These are phyloP conservation scores for Onthophagus sagittarius DNA, from an alignment of 2,888 invertebrate genomes.

Conservation along the genomic window DNA sequence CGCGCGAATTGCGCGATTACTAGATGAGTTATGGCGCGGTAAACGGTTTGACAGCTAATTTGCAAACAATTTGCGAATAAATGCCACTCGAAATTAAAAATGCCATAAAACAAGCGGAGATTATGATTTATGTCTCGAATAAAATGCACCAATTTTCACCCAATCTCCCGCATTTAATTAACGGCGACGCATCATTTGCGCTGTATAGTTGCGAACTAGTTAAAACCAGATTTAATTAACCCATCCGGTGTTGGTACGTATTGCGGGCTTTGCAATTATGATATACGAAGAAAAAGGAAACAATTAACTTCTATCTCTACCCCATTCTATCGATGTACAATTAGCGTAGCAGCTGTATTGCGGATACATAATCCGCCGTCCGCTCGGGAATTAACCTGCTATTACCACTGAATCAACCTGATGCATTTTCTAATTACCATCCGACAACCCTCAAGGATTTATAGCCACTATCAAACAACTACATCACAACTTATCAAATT, in stretches of 20 bases:
- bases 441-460: constrained; percentile 29
- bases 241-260: background rate
- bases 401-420: constrained; percentile 33
- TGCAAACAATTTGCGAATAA: background rate
- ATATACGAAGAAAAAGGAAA: background rate
- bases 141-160: background rate
- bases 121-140: background rate
- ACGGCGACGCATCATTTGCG: background rate
- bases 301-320: background rate
- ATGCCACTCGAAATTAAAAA: background rate
- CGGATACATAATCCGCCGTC: constrained; percentile 25
- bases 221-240: background rate
- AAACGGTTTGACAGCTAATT: background rate
- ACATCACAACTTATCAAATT: background rate
- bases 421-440: constrained; percentile 33
- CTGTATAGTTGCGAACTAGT: background rate
- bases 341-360: background rate
- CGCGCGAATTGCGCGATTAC: background rate
- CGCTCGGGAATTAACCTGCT: constrained; percentile 26
- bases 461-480: constrained; percentile 25
- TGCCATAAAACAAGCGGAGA: background rate
- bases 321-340: background rate
- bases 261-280: background rate
- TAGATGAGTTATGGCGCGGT: background rate
- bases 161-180: background rate